Evolutionary conservation across 2,797 vertebrate species (phyloP).

Genomic region (Staurois parvus): DNA sequence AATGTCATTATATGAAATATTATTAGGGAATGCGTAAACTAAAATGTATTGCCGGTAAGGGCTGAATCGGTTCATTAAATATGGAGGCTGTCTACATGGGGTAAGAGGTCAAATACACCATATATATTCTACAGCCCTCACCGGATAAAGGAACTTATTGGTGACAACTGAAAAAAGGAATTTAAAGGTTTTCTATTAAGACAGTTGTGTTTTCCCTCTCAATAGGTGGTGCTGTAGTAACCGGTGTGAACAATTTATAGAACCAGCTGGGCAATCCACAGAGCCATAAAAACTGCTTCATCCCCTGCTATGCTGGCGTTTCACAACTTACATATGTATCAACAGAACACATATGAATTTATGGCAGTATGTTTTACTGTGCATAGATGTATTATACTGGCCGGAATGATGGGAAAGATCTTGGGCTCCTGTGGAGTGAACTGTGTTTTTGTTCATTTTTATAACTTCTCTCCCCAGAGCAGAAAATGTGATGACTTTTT

Average conservation of each 20-base stretch:
- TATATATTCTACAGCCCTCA: conserved; percentile 14
- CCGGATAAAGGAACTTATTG: background rate
- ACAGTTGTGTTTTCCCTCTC: conserved; percentile 54
- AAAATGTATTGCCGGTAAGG: background rate
- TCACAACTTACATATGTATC: conserved; percentile 56
- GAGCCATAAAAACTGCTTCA: conserved; percentile 46
- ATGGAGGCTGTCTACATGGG: background rate
- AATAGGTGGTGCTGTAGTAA: conserved; percentile 59
- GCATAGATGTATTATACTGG: conserved; percentile 47
- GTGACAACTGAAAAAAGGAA: conserved; percentile 38
- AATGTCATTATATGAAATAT: background rate
- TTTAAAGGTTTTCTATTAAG: conserved; percentile 51
- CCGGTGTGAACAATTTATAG: conserved; percentile 40
- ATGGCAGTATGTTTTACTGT: conserved; percentile 49
- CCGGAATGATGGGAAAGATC: conserved; percentile 32
- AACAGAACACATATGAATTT: conserved; percentile 44
- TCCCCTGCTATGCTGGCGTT: conserved; percentile 33
- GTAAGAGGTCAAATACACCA: conserved; percentile 7
- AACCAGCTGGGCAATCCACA: conserved; percentile 50
- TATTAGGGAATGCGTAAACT: background rate
- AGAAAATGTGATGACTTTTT: background rate
- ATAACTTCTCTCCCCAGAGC: background rate
- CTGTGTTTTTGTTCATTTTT: conserved; percentile 35
- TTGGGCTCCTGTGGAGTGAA: conserved; percentile 14
- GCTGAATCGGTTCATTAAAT: background rate